Percentiles rank a stretch among this genome's conserved stretches.
phyloP scores from a whole-genome alignment of 2,888 invertebrate species.

The Odontocolon sp. region DNA sequence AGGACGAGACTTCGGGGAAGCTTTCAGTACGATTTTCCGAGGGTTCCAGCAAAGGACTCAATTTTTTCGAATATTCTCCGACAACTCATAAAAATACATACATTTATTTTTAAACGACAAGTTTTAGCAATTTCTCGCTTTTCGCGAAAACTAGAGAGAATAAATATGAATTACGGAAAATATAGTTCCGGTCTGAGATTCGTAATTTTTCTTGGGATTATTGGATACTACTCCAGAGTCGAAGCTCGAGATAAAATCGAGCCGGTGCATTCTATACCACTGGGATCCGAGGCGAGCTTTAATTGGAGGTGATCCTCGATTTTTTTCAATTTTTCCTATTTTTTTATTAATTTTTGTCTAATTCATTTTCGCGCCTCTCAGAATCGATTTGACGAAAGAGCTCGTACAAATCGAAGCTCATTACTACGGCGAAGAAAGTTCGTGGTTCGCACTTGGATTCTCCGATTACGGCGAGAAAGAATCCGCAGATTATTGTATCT shows the following conservation, averaged over 20 bases:
- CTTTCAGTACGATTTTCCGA: slow-evolving; percentile 30
- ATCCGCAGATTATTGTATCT: slow-evolving; percentile 91
- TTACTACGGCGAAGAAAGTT: slow-evolving; percentile 72
- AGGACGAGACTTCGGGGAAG: slow-evolving; percentile 6
- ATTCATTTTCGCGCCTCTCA: slow-evolving; percentile 51
- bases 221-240: not conserved
- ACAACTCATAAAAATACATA: not conserved
- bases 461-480: slow-evolving; percentile 89
- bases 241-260: slow-evolving; percentile 22
- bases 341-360: not conserved
- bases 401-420: slow-evolving; percentile 74
- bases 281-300: slow-evolving; percentile 76
- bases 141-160: not conserved
- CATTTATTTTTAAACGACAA: too few relatives aligned
- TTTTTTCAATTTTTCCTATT: not conserved
- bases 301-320: slow-evolving; percentile 75
- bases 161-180: slow-evolving; percentile 18
- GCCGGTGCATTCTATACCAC: slow-evolving; percentile 73
- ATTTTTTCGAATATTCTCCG: not conserved
- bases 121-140: too few relatives aligned
- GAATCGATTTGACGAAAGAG: slow-evolving; percentile 73
- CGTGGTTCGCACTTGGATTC: slow-evolving; percentile 94
- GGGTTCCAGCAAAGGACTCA: slow-evolving; percentile 3
- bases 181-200: not conserved
- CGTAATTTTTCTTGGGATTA: not conserved